phyloP scores from a whole-genome alignment of 2,797 vertebrate species.

The Lithobates pipiens region DNA sequence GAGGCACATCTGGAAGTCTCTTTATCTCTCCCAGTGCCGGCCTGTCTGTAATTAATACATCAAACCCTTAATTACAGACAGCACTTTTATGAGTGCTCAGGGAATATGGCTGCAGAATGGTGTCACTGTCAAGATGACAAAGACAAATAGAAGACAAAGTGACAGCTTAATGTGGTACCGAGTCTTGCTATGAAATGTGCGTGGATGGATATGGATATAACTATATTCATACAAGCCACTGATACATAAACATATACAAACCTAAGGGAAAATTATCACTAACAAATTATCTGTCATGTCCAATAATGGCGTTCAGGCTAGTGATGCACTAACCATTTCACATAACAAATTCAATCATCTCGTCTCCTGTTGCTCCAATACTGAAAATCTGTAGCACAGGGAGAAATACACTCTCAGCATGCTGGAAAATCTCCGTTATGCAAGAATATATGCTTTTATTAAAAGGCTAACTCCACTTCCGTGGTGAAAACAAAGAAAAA shows the following conservation, averaged over 20 bases:
- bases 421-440: not conserved
- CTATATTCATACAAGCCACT: slow-evolving; percentile 17
- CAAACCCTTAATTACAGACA: slow-evolving; percentile 78
- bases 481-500: no score
- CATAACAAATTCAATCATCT: not conserved
- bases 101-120: slow-evolving; percentile 66
- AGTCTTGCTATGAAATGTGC: slow-evolving; percentile 14
- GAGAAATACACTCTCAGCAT: not conserved
- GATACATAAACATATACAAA: slow-evolving; percentile 8
- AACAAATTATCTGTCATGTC: slow-evolving; percentile 26
- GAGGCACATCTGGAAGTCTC: slow-evolving; percentile 78
- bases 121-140: slow-evolving; percentile 58
- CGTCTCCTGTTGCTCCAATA: not conserved
- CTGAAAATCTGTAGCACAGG: not conserved
- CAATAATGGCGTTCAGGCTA: slow-evolving; percentile 1
- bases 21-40: slow-evolving; percentile 77
- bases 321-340: not conserved
- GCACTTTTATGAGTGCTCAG: slow-evolving; percentile 70
- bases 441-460: not conserved
- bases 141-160: slow-evolving; percentile 57
- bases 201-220: slow-evolving; percentile 4
- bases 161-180: slow-evolving; percentile 57
- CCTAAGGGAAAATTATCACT: slow-evolving; percentile 3
- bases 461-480: no score
- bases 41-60: slow-evolving; percentile 79